Evolutionary conservation across 2,888 invertebrate species (phyloP).

Genomic region (Omphaloscelis lunosa): DNA sequence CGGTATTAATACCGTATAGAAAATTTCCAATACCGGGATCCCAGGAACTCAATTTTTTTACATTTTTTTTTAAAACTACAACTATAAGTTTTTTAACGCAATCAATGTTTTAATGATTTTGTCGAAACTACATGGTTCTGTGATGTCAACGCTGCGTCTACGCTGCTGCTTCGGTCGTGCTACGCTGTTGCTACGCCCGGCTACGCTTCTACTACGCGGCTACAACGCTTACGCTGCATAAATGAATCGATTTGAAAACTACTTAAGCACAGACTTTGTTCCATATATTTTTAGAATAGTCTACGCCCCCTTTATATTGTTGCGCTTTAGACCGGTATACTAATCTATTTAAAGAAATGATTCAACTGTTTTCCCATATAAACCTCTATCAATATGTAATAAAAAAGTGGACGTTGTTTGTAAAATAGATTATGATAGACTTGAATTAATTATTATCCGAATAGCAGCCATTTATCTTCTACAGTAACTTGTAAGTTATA

Average conservation of each 20-base stretch:
- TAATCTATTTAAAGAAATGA: slow-evolving; percentile 40
- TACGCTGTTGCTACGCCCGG: background rate
- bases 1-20: too few relatives aligned
- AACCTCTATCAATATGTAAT: slow-evolving; percentile 10
- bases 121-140: background rate
- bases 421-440: slow-evolving; percentile 4
- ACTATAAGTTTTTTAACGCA: too few relatives aligned
- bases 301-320: slow-evolving; percentile 1
- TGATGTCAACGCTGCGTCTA: background rate
- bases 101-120: background rate
- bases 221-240: background rate
- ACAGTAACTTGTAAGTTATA: background rate
- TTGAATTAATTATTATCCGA: slow-evolving; percentile 12
- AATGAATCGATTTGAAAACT: background rate
- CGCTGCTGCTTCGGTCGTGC: background rate
- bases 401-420: slow-evolving; percentile 19
- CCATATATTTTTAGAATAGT: background rate
- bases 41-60: too few relatives aligned
- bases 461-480: slow-evolving; percentile 3
- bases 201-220: background rate
- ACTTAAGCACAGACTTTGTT: background rate
- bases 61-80: too few relatives aligned
- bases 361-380: slow-evolving; percentile 32
- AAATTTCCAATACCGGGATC: too few relatives aligned
- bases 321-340: background rate